Base-by-base conservation (phyloP, 1,140 invertebrate species). In the Neodiprion pinetum region DNA sequence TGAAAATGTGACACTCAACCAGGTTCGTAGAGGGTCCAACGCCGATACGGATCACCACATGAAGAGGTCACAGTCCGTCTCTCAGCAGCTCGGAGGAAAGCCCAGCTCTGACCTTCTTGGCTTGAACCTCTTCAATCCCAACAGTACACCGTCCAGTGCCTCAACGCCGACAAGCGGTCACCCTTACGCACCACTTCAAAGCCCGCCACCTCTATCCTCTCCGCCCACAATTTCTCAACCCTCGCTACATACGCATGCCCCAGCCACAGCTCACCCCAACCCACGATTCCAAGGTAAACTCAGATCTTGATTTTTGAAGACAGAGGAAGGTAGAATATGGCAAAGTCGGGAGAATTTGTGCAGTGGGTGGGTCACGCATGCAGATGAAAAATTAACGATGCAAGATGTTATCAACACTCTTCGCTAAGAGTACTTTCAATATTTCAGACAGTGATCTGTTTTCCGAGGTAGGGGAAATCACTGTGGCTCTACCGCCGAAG, bases 151-250 rank as follows among this genome's bases (percentile, higher is more conserved):
- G 61, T 96, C 95, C 70, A 96, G 95, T 89, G 95, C 96, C 71
- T 95, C 96, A 12, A 97, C 96, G 67, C 96, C 96, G 7, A 95
- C 95, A 67, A 93, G 93, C 75, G 93, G 92, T 81, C 95, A 95
- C 89, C 95, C 94, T 0, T 96, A 96, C 88, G 94, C 94, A 65
- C 95, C 94, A 10, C 86, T 95, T 47, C 93, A 95, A 84, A 93
- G 92, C 82, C 94, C 94, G 49, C 90, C 91, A 12, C 89, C 91
- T 71, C 50, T 88, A 10, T 86, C 86, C 8, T 87, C 86, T 10
- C 86, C 87, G 47, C 86, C 87, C 9, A 14, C 53, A 5, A 61
- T 14, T 61, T 17, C 53, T 17, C 23, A 11, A 11, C 47, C 68
- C 11, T 84, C 83, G 14, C 81, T 84, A 11, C 87, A 87, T 73